These are phyloP conservation scores for Scartelaos histophorus DNA, from an alignment of 2,113 vertebrate genomes.

Conservation along the genomic window DNA sequence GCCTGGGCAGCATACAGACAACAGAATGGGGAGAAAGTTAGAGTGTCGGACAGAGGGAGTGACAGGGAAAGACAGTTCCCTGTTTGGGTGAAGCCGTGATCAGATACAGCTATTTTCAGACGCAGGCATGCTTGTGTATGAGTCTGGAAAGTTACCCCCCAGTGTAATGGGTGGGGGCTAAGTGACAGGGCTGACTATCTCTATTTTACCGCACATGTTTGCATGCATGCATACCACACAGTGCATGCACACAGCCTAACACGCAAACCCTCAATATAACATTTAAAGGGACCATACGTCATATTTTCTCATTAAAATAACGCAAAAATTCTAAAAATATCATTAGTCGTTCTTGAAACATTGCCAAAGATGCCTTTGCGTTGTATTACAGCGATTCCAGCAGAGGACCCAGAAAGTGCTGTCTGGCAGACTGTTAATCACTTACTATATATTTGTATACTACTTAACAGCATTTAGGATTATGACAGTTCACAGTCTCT, in stretches of 20 bases:
- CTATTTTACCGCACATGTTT: constrained; percentile 59
- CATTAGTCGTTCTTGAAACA: not conserved
- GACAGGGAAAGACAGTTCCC: constrained; percentile 76
- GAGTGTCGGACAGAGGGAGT: constrained; percentile 60
- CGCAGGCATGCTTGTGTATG: constrained; percentile 74
- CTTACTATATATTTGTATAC: not conserved
- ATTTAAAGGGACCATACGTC: constrained; percentile 4
- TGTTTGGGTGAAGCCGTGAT: constrained; percentile 77
- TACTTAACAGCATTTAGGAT: not conserved
- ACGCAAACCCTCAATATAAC: constrained; percentile 7
- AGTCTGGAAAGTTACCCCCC: constrained; percentile 75
- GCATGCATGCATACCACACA: constrained; percentile 35
- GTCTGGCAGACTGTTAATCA: not conserved
- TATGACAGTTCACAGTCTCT: not conserved
- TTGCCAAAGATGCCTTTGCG: constrained; percentile 1
- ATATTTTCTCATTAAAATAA: constrained; percentile 10
- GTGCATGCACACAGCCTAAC: constrained; percentile 8
- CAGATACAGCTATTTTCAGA: constrained; percentile 89
- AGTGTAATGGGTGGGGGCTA: constrained; percentile 62
- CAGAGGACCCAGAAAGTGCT: not conserved
- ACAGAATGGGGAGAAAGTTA: constrained; percentile 71
- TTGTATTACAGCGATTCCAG: constrained; percentile 6
- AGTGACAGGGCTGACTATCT: constrained; percentile 67
- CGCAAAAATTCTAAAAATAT: not conserved
- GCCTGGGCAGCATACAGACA: constrained; percentile 61